phyloP scores from a whole-genome alignment of 2,888 invertebrate species.

The Drosophila putrida region DNA sequence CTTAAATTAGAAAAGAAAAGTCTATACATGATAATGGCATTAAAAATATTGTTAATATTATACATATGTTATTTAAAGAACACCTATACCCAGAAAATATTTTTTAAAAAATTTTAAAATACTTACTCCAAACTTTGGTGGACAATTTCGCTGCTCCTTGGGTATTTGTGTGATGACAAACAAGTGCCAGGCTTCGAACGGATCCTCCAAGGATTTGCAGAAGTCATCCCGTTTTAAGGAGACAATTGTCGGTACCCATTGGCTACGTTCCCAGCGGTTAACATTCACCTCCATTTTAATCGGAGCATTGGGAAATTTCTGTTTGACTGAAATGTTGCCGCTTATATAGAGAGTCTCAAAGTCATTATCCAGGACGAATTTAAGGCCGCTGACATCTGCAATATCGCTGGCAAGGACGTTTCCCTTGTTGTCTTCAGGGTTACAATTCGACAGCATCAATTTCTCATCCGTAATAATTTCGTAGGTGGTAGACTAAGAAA shows the following conservation, averaged over 20 bases:
- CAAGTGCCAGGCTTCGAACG: constrained; percentile 46
- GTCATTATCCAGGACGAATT: constrained; percentile 25
- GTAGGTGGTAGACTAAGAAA: constrained; percentile 35
- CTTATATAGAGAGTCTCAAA: constrained; percentile 36
- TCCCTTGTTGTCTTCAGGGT: constrained; percentile 28
- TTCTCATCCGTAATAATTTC: constrained; percentile 49
- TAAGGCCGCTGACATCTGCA: constrained; percentile 37
- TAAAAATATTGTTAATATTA: too few species aligned
- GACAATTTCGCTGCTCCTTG: constrained; percentile 33
- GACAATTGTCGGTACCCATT: constrained; percentile 44
- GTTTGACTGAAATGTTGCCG: constrained; percentile 42
- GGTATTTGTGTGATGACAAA: constrained; percentile 28
- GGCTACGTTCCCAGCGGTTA: constrained; percentile 33
- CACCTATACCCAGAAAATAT: too few species aligned
- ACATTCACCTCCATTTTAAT: constrained; percentile 38
- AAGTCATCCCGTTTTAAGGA: constrained; percentile 43
- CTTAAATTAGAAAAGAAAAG: too few species aligned
- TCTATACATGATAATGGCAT: too few species aligned
- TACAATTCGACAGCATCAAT: constrained; percentile 28
- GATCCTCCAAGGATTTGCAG: constrained; percentile 43
- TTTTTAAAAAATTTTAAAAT: too few species aligned
- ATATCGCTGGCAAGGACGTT: constrained; percentile 18
- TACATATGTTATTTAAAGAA: too few species aligned
- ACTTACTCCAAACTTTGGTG: constrained; percentile 55
- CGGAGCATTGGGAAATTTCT: constrained; percentile 1